A percentile compares a stretch with the other conserved stretches of the same genome.
Conservation (phyloP, 1,140 invertebrate genomes). For the Drosophila bifasciata region DNA sequence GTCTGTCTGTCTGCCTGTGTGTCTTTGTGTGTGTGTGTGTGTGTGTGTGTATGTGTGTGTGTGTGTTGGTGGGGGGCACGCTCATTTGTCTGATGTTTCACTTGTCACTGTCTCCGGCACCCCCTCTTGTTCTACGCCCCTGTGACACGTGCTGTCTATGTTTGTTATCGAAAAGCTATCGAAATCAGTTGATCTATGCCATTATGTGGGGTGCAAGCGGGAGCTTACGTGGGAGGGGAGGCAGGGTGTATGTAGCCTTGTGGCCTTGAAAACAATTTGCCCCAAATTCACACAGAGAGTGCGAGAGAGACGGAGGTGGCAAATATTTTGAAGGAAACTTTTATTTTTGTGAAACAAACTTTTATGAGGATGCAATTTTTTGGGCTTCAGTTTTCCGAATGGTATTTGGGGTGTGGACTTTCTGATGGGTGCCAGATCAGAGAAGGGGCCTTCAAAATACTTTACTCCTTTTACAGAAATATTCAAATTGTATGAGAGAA, state of each 20-base stretch:
- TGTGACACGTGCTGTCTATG: constrained; percentile 9
- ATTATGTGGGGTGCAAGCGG: too few species aligned
- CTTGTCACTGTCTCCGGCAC: constrained; percentile 42
- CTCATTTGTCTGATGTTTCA: constrained; percentile 58
- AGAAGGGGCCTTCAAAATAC: too few species aligned
- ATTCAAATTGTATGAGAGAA: too few species aligned
- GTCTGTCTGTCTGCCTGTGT: constrained; percentile 24
- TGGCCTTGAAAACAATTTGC: constrained; percentile 32
- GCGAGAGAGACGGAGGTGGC: neutral
- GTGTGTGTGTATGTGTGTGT: constrained; percentile 9
- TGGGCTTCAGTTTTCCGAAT: neutral
- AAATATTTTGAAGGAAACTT: constrained; percentile 11
- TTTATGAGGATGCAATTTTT: neutral
- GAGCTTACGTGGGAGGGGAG: too few species aligned
- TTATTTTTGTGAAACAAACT: constrained; percentile 1
- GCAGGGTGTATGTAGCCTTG: neutral
- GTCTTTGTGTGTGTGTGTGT: constrained; percentile 11
- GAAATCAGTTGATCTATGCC: constrained; percentile 41
- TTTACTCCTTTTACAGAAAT: too few species aligned
- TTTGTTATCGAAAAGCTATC: constrained; percentile 44
- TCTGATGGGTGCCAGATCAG: too few species aligned
- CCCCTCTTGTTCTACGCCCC: neutral
- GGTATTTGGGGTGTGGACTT: too few species aligned
- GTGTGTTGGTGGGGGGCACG: constrained; percentile 18
- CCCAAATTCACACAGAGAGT: constrained; percentile 5